These are phyloP conservation scores for Drosophila greeni DNA, from an alignment of 2,888 invertebrate species.

Conservation along the genomic window DNA sequence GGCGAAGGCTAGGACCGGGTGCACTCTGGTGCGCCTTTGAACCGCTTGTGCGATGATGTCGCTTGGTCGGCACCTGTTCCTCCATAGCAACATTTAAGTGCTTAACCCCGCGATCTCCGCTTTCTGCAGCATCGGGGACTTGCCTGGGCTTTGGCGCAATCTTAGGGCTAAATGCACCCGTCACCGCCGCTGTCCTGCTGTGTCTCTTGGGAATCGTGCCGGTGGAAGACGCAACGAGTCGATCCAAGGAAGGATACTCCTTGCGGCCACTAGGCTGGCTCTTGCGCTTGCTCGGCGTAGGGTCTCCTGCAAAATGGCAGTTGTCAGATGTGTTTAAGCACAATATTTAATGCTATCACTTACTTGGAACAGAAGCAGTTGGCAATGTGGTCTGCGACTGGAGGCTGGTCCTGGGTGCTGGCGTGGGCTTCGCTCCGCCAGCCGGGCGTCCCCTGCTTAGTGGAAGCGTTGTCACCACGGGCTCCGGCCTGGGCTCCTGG, in stretches of 20 bases:
- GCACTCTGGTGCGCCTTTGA: slow-evolving; percentile 40
- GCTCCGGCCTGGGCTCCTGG: slow-evolving; percentile 36
- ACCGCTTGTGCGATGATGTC: slow-evolving; percentile 58
- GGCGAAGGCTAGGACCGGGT: slow-evolving; percentile 39
- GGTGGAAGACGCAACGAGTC: slow-evolving; percentile 72
- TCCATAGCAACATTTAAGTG: slow-evolving; percentile 23
- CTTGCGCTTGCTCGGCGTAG: slow-evolving; percentile 47
- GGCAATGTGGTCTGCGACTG: slow-evolving; percentile 41
- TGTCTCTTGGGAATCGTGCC: slow-evolving; percentile 76
- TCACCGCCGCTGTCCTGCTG: slow-evolving; percentile 28
- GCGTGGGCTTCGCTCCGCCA: slow-evolving; percentile 63
- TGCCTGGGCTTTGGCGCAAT: slow-evolving; percentile 53
- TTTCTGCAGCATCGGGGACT: slow-evolving; percentile 26
- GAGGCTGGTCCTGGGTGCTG: slow-evolving; percentile 72
- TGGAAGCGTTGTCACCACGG: slow-evolving; percentile 69
- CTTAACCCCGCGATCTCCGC: slow-evolving; percentile 31
- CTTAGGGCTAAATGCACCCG: slow-evolving; percentile 37
- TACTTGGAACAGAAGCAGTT: slow-evolving; percentile 9
- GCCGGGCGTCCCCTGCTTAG: slow-evolving; percentile 71
- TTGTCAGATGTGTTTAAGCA: neutral
- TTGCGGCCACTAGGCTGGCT: slow-evolving; percentile 53
- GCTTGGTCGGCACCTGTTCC: slow-evolving; percentile 32
- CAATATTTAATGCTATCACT: neutral
- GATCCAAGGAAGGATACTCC: slow-evolving; percentile 76
- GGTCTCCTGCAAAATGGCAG: slow-evolving; percentile 22